These are phyloP conservation scores for Onychorhynchus coronatus DNA, from an alignment of 2,113 vertebrate genomes.

Conservation along the genomic window DNA sequence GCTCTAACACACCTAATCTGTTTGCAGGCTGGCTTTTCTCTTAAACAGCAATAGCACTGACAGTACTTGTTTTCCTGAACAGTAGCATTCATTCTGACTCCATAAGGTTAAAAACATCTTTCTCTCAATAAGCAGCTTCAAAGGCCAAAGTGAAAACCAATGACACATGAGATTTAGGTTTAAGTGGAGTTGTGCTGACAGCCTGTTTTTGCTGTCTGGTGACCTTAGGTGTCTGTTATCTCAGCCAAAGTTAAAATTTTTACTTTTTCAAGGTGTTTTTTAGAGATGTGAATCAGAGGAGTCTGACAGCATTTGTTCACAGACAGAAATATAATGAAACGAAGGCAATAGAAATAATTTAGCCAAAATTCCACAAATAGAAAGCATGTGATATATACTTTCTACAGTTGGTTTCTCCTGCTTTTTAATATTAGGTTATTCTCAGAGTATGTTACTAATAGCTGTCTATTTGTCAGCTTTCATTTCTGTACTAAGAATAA, in stretches of 20 bases:
- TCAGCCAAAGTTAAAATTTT: not conserved
- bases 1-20: not conserved
- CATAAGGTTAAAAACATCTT: not conserved
- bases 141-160: not conserved
- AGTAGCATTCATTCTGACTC: not conserved
- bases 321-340: not conserved
- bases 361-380: not conserved
- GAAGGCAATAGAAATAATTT: not conserved
- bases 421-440: not conserved
- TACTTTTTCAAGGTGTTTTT: slow-evolving; percentile 39
- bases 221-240: not conserved
- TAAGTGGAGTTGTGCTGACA: not conserved
- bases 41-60: not conserved
- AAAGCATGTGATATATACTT: not conserved
- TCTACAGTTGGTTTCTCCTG: not conserved
- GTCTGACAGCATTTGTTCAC: not conserved
- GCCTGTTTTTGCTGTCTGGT: not conserved
- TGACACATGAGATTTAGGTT: not conserved
- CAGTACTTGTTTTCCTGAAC: not conserved
- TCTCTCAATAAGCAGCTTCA: not conserved
- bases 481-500: not conserved
- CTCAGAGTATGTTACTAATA: not conserved
- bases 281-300: not conserved
- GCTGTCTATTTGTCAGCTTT: not conserved
- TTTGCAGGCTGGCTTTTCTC: not conserved